Evolutionary conservation across 2,888 invertebrate genomes (phyloP).

Genomic region (Sphaerophoria taeniata): DNA sequence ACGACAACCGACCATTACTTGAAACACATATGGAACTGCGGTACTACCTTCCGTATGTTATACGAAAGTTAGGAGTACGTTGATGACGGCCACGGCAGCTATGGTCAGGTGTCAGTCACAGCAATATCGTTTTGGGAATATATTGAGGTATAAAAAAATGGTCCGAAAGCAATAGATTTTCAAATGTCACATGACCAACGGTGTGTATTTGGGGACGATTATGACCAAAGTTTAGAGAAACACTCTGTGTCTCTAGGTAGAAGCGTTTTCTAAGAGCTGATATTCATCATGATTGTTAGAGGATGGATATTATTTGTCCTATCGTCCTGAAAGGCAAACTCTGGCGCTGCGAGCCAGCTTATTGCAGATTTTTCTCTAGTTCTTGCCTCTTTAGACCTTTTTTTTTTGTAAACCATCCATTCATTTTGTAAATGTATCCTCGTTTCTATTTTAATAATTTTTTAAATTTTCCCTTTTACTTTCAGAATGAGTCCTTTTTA

Average conservation of each 20-base stretch:
- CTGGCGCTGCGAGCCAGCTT: too few species aligned
- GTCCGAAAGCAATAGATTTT: slow-evolving; percentile 30
- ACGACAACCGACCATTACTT: slow-evolving; percentile 36
- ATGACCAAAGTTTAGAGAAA: background rate
- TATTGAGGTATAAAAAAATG: slow-evolving; percentile 24
- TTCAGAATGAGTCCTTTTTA: too few species aligned
- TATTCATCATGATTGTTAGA: too few species aligned
- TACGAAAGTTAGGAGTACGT: slow-evolving; percentile 42
- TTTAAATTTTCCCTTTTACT: too few species aligned
- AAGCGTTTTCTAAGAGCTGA: too few species aligned
- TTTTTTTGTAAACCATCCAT: too few species aligned
- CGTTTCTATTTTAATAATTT: too few species aligned
- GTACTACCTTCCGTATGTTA: background rate
- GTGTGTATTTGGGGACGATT: slow-evolving; percentile 13
- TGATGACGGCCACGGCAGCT: slow-evolving; percentile 43
- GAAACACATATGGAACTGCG: slow-evolving; percentile 51
- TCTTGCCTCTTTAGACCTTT: too few species aligned
- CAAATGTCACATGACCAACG: slow-evolving; percentile 32
- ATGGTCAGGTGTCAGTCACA: slow-evolving; percentile 71
- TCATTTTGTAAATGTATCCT: too few species aligned
- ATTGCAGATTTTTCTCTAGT: too few species aligned
- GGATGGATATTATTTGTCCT: too few species aligned
- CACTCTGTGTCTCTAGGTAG: background rate
- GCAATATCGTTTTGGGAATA: slow-evolving; percentile 39
- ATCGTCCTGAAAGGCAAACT: too few species aligned